phyloP scores from a whole-genome alignment of 2,113 vertebrate species.

The Psittacula cyanocephala region DNA sequence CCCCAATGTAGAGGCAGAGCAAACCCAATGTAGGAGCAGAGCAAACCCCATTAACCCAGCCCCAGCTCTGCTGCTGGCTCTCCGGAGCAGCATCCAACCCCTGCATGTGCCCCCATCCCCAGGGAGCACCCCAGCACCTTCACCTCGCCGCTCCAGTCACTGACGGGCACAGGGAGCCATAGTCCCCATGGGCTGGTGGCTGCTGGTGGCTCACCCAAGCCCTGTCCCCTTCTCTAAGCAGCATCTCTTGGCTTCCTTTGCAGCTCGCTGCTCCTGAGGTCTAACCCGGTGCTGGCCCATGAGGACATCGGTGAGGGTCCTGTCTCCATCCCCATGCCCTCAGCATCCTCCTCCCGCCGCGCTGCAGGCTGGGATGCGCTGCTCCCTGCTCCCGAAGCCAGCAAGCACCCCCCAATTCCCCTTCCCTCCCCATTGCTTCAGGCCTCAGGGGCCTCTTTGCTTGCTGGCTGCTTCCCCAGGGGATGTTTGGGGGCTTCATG shows the following conservation, averaged over 20 bases:
- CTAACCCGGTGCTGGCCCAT: not conserved
- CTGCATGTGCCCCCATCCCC: not conserved
- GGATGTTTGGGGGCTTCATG: fast-evolving
- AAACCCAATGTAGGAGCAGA: no score
- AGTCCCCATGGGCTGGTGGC: fast-evolving
- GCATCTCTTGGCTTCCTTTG: not conserved
- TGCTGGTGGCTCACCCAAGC: not conserved
- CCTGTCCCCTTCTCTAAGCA: not conserved
- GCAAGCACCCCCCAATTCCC: not conserved
- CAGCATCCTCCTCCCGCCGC: not conserved
- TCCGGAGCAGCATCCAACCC: not conserved
- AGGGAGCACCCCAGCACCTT: fast-evolving
- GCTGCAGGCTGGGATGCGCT: not conserved
- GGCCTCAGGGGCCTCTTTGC: not conserved
- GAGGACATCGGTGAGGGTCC: not conserved
- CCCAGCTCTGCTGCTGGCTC: not conserved
- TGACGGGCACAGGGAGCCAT: not conserved
- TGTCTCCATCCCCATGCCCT: not conserved
- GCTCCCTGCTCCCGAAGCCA: not conserved
- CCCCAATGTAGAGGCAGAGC: no score
- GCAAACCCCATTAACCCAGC: not conserved
- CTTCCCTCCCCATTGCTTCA: not conserved
- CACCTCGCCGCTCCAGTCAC: not conserved
- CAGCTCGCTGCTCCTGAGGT: not conserved
- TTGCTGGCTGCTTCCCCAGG: not conserved